A percentile compares a stretch with the other conserved stretches of the same genome.
Conservation (phyloP, 2,113 vertebrate genomes). For the Actinemys pallida region DNA sequence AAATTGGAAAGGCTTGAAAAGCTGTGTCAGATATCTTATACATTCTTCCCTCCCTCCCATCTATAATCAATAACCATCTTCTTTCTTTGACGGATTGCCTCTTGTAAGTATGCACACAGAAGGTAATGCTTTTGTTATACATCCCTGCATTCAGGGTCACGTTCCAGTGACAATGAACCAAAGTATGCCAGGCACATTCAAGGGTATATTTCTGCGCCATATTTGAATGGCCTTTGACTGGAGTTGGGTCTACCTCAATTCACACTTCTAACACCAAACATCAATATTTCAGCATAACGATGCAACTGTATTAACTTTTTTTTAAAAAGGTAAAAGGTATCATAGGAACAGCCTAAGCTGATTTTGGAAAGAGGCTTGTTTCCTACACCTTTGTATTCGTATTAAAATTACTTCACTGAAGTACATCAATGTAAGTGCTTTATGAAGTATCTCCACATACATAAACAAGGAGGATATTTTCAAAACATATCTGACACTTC, state of each 20-base stretch:
- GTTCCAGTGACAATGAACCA: background rate
- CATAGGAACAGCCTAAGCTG: conserved; percentile 55
- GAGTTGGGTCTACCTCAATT: background rate
- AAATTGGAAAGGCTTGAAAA: background rate
- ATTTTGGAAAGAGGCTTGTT: conserved; percentile 49
- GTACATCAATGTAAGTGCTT: conserved; percentile 37
- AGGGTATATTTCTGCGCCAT: background rate
- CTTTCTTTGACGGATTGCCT: background rate
- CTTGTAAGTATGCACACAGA: background rate
- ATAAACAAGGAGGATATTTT: conserved; percentile 19
- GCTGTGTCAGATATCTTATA: background rate
- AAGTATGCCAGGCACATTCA: background rate
- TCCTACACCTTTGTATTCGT: conserved; percentile 52
- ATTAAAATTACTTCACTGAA: conserved; percentile 59
- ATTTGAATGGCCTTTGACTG: background rate
- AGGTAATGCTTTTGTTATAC: background rate
- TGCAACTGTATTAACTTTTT: conserved; percentile 10
- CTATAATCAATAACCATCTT: background rate
- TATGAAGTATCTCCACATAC: conserved; percentile 34
- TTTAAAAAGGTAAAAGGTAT: conserved; percentile 18
- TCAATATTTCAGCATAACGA: background rate
- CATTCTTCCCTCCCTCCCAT: background rate
- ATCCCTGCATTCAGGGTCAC: background rate
- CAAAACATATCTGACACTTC: conserved; percentile 28
- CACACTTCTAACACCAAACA: conserved; percentile 18